Evolutionary conservation across 2,797 vertebrate genomes (phyloP), one percentile per base, ranked within the genome.

Genomic region (Siniperca undulata): DNA sequence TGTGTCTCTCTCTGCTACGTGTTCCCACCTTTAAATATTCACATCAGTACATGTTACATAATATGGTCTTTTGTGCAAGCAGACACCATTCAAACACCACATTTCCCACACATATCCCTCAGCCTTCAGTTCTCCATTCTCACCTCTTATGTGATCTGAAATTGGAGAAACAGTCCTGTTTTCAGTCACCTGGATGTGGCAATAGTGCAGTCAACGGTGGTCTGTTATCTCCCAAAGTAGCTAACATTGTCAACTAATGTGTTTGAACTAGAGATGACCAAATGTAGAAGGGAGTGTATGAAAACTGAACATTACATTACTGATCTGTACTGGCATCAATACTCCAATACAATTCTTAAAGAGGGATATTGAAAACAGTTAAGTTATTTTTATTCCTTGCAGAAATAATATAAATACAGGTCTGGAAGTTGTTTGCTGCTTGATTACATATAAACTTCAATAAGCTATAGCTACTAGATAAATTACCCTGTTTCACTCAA

Each of bases 1-100:
- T 66, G 16, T 50, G 64, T 67, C 30, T 53, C 16, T 36, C 34
- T 38, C 13, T 34, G 70, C 27, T 30, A 1, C 12, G 0, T 50
- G 36, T 40, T 62, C n/a, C 40, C 60, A 58, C 52, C 62, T 40
- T 34, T 53, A 8, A 36, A 75, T 42, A 64, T 34, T 27, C 50
- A 50, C 71, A 38, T 38, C 71, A 48, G 17, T 27, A 22, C 38
- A 55, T 14, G 38, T 64, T 69, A 44, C 56, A 36, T 52, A 66
- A 58, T 4, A 4, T 1, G 1, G 48, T 20, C 24, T 30, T 74
- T 38, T 62, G 78, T 80, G 27, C 55, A 58, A 10, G 62, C 59
- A 50, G 38, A 53, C 50, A 52, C 7, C 14, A 30, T 59, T 59
- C 46, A 4, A 53, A 40, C 52, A 40, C 9, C 6, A 24, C 27